A percentile compares a stretch with the other conserved stretches of the same genome.
These are phyloP conservation scores for Maccullochella peelii DNA, from an alignment of 2,113 vertebrate species.

Conservation along the genomic window DNA sequence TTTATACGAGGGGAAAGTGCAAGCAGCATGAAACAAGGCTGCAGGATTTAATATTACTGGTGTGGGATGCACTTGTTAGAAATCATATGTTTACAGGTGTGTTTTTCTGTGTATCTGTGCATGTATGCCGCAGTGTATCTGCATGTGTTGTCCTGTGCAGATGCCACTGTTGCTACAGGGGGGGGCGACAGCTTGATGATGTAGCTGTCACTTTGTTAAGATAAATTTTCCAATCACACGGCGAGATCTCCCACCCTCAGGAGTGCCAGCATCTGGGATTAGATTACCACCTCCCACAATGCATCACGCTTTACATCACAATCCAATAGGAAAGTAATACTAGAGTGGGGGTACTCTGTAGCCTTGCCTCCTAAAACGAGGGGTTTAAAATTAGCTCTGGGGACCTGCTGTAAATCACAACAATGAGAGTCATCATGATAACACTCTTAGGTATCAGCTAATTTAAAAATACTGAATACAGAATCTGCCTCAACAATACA, in stretches of 20 bases:
- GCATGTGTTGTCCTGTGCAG: slow-evolving; percentile 30
- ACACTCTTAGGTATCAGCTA: slow-evolving; percentile 26
- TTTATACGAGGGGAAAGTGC: slow-evolving; percentile 10
- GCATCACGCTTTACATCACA: slow-evolving; percentile 74
- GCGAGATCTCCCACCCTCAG: slow-evolving; percentile 69
- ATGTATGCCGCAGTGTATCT: slow-evolving; percentile 2
- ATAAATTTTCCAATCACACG: slow-evolving; percentile 78
- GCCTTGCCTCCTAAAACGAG: slow-evolving; percentile 23
- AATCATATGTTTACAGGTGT: slow-evolving; percentile 33
- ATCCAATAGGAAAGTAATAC: slow-evolving; percentile 66
- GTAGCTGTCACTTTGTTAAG: slow-evolving; percentile 77
- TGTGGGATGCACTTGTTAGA: not conserved
- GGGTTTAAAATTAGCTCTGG: slow-evolving; percentile 60
- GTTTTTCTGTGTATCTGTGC: not conserved
- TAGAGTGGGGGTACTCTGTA: slow-evolving; percentile 2
- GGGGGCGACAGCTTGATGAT: slow-evolving; percentile 44
- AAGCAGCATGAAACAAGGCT: not conserved
- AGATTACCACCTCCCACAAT: slow-evolving; percentile 81
- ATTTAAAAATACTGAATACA: slow-evolving; percentile 24
- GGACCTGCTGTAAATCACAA: slow-evolving; percentile 41
- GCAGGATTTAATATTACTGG: not conserved
- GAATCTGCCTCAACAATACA: not conserved
- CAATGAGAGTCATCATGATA: slow-evolving; percentile 6
- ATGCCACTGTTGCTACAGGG: slow-evolving; percentile 23
- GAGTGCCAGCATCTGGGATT: slow-evolving; percentile 72